Conservation (phyloP, 2,113 vertebrate genomes). For the Mixornis gularis region DNA sequence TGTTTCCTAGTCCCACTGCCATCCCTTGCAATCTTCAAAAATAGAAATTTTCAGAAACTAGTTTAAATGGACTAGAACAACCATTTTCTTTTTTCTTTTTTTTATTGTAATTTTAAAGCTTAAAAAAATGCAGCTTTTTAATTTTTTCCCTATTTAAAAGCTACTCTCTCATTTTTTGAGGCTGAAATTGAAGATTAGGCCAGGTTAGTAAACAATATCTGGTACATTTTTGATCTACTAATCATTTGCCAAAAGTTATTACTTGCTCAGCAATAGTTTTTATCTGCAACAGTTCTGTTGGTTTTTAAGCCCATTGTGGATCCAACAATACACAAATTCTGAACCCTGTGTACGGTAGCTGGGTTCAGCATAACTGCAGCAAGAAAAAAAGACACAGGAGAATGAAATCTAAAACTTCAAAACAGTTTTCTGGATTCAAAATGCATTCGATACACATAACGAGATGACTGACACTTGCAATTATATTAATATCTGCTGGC, state of each 20-base stretch:
- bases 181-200: background rate
- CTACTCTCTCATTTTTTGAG: background rate
- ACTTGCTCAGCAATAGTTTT: background rate
- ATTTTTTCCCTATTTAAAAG: background rate
- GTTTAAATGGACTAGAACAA: background rate
- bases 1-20: background rate
- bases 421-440: background rate
- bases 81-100: too few relatives aligned
- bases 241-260: background rate
- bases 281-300: background rate
- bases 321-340: background rate
- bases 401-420: background rate
- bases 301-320: background rate
- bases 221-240: background rate
- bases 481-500: background rate
- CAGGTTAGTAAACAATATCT: background rate
- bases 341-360: background rate
- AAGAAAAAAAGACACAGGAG: background rate
- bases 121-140: accelerated
- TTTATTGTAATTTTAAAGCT: background rate
- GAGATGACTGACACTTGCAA: background rate
- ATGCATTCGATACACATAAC: background rate
- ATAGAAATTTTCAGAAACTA: background rate
- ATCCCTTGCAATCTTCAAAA: background rate
- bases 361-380: background rate